Conservation (phyloP, 2,113 vertebrate species). For the Syngnathoides biaculeatus region DNA sequence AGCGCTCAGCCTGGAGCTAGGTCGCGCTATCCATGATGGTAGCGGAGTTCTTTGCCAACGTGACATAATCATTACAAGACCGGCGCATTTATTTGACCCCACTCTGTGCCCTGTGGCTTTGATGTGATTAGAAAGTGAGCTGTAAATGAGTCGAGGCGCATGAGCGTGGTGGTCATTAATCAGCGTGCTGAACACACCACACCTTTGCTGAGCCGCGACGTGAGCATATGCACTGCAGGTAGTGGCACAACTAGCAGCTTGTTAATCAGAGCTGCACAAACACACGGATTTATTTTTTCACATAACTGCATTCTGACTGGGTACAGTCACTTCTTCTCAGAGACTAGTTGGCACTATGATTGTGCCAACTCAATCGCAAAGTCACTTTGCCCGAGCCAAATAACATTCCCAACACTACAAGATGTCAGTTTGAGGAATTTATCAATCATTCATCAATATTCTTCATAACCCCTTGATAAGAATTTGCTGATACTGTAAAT, state of each 20-base stretch:
- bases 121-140: not conserved
- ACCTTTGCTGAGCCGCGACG: not conserved
- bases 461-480: too few relatives aligned
- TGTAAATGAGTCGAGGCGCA: not conserved
- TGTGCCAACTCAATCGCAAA: too few relatives aligned
- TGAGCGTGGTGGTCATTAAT: not conserved
- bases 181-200: not conserved
- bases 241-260: not conserved
- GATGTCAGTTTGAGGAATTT: too few relatives aligned
- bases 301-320: not conserved
- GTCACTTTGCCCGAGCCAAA: too few relatives aligned
- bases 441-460: too few relatives aligned
- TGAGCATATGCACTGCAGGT: not conserved
- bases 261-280: not conserved
- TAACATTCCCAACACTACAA: too few relatives aligned
- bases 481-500: too few relatives aligned
- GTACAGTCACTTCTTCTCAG: not conserved
- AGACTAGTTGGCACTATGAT: too few relatives aligned
- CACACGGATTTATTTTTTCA: not conserved
- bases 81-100: not conserved
- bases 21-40: not conserved
- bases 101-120: not conserved
- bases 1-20: not conserved
- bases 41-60: not conserved
- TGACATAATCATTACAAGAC: constrained; percentile 1